Evolutionary conservation across 1,140 invertebrate genomes (phyloP), one percentile per base, ranked within the genome.

Genomic region (Doryteuthis pealeii): DNA sequence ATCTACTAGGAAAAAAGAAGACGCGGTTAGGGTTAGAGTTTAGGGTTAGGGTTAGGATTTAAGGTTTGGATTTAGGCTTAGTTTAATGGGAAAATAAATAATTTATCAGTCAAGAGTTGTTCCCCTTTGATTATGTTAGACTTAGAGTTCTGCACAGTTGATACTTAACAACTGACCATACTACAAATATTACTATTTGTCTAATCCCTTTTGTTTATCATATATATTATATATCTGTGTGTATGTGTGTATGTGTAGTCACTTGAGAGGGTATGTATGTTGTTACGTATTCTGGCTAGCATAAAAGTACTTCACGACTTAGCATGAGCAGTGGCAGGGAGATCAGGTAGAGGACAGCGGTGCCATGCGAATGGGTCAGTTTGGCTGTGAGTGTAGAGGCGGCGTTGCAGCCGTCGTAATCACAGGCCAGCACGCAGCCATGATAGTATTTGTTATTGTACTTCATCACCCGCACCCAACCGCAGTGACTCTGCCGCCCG

Each of bases 371-470:
- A 62, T n/a, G 18, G 22, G 18, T 22, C 18, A 18, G 54, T 62
- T 22, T 68, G 18, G 28, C 58, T 15, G 31, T 54, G 12, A 74
- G 31, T 70, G 62, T 68, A 33, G 32, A 5, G 4, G 72, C 87
- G 18, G 70, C 49, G 76, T 90, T 90, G 77, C 90, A 90, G 4
- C 89, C 90, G 79, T 90, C 88, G 32, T 81, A 83, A 74, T 90
- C 87, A 82, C 91, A 92, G 2, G 90, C 90, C 1, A 91, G 81
- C 43, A 91, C 89, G 76, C 91, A 91, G 15, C 91, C 91, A 5
- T 78, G 67, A 81, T 85, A 84, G 33, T 79, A 70, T 31, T 77
- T 75, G 8, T 78, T 79, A 35, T 84, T 78, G 71, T 81, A 86
- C 33, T 83, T 78, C 67, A 87, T 74, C n/a, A 77, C 80, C n/a